Conservation (phyloP, 2,113 vertebrate genomes). For the Mirza zaza region DNA sequence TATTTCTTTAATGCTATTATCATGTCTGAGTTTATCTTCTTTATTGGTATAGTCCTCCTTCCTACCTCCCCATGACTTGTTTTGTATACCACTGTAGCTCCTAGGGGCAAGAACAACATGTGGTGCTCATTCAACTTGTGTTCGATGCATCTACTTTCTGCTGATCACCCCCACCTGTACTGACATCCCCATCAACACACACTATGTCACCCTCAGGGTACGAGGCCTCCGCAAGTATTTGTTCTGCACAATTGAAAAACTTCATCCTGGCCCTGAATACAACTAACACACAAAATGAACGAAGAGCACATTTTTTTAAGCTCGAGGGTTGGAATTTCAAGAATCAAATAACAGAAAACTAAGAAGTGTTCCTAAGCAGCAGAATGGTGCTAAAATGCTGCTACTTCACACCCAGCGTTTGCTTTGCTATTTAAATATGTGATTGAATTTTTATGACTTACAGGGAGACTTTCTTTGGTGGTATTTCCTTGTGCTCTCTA, state of each 20-base stretch:
- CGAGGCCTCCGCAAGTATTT: not conserved
- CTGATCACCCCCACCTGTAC: not conserved
- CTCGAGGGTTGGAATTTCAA: conserved; percentile 39
- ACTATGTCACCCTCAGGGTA: not conserved
- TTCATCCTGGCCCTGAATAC: not conserved
- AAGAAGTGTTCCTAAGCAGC: not conserved
- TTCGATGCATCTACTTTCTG: not conserved
- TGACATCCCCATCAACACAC: not conserved
- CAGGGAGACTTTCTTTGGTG: not conserved
- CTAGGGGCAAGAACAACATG: rapidly evolving
- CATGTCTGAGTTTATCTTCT: too few relatives aligned
- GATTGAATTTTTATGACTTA: not conserved
- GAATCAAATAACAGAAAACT: conserved; percentile 46
- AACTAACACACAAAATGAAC: not conserved
- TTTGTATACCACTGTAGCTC: not conserved
- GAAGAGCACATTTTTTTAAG: not conserved
- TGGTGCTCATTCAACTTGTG: not conserved
- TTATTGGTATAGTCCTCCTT: not conserved
- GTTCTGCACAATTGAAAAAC: not conserved
- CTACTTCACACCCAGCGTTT: not conserved
- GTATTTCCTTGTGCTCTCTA: conserved; percentile 58
- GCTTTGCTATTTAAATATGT: conserved; percentile 9
- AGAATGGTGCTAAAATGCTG: not conserved
- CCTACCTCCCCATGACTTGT: not conserved
- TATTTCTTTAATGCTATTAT: not conserved